A percentile compares a stretch with the other conserved stretches of the same genome.
Conservation (phyloP, 2,888 invertebrate genomes). For the Holacanthella duospinosa region DNA sequence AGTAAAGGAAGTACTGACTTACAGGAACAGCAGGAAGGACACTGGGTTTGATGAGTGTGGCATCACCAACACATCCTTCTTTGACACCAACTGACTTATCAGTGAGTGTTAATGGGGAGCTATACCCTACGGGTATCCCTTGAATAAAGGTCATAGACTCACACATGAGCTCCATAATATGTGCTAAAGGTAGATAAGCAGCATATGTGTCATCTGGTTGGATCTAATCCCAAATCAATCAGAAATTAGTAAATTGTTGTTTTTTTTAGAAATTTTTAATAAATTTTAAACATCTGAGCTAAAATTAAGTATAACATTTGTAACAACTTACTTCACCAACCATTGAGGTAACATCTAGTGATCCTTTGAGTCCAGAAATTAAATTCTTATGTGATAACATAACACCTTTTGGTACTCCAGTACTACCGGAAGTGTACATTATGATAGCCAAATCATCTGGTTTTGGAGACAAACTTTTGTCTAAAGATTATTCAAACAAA, state of each 20-base stretch:
- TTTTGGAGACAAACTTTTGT: constrained; percentile 52
- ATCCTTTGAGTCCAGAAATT: constrained; percentile 59
- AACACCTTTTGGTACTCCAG: constrained; percentile 87
- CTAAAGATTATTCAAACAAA: constrained; percentile 28
- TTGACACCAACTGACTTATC: constrained; percentile 91
- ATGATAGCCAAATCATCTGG: constrained; percentile 80
- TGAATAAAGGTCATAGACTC: constrained; percentile 35
- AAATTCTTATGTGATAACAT: constrained; percentile 71
- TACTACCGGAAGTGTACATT: constrained; percentile 98
- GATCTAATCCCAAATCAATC: too few species aligned
- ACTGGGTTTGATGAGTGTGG: constrained; percentile 78
- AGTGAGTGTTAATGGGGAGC: constrained; percentile 84
- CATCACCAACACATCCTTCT: constrained; percentile 88
- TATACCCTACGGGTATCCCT: constrained; percentile 58
- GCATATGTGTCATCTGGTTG: constrained; percentile 62
- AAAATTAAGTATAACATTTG: too few species aligned
- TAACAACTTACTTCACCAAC: constrained; percentile 3
- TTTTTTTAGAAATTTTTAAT: too few species aligned
- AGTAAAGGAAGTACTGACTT: constrained; percentile 40
- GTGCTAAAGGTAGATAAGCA: constrained; percentile 92
- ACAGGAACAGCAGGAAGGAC: constrained; percentile 95
- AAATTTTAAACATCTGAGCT: too few species aligned
- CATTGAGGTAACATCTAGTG: not conserved
- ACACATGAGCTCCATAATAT: constrained; percentile 80
- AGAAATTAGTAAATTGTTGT: too few species aligned